Conservation (phyloP, 2,797 vertebrate species). For the Xiphorhynchus erythropygius region DNA sequence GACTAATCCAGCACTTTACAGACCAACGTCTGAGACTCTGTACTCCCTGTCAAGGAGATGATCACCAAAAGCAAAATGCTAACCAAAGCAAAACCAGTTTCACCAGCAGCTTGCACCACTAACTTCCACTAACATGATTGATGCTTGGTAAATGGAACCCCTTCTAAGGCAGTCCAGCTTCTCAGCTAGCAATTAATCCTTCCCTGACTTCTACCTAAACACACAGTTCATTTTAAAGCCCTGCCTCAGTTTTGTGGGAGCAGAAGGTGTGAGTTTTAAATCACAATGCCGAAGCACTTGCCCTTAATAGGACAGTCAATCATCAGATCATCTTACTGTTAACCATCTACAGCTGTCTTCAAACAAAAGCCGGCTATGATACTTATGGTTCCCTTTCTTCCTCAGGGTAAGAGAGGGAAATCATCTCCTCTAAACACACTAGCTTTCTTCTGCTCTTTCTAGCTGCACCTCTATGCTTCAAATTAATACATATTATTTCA, state of each 20-base stretch:
- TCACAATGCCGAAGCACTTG: neutral
- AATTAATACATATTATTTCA: neutral
- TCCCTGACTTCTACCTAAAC: neutral
- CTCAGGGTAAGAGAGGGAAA: neutral
- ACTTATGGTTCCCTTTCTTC: neutral
- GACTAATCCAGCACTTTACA: neutral
- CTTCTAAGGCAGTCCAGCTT: neutral
- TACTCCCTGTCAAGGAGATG: neutral
- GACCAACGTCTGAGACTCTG: neutral
- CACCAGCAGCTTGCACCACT: neutral
- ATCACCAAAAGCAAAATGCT: neutral
- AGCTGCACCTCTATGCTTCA: neutral
- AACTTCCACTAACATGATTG: rapidly evolving
- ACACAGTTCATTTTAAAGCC: neutral
- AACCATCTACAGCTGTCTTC: neutral
- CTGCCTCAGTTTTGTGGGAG: neutral
- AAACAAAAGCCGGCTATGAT: neutral
- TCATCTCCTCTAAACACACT: neutral
- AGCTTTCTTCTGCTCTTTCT: neutral
- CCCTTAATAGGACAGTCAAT: neutral
- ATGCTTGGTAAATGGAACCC: neutral
- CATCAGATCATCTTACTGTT: neutral
- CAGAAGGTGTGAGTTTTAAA: neutral
- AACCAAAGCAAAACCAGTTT: neutral
- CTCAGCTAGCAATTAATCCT: neutral